A percentile compares a stretch with the other conserved stretches of the same genome.
These are phyloP conservation scores for Thera britannica DNA, from an alignment of 2,888 invertebrate species.

Conservation along the genomic window DNA sequence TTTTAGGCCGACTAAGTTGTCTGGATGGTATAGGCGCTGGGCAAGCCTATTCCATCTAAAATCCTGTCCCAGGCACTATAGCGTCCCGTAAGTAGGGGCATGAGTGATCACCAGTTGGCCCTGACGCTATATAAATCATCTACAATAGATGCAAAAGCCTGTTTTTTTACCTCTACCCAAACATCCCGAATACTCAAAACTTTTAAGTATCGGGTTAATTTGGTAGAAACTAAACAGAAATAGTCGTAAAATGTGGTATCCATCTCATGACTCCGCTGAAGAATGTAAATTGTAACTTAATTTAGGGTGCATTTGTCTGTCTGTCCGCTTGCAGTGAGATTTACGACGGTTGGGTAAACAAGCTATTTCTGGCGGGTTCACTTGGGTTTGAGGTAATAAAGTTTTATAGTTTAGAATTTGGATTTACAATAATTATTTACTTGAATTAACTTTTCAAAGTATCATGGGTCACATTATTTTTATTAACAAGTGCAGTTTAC, in stretches of 20 bases:
- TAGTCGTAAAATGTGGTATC: conserved; percentile 38
- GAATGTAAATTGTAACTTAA: conserved; percentile 73
- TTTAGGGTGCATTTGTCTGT: conserved; percentile 69
- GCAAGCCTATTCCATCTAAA: too few species aligned
- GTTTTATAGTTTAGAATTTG: conserved; percentile 12
- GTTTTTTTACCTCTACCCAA: too few species aligned
- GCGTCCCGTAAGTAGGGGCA: too few species aligned
- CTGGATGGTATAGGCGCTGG: too few species aligned
- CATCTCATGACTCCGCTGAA: conserved; percentile 33
- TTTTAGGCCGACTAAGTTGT: too few species aligned
- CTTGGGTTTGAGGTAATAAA: conserved; percentile 26
- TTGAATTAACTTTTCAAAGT: background rate
- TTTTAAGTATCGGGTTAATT: too few species aligned
- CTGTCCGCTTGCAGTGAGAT: conserved; percentile 69
- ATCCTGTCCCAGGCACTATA: too few species aligned
- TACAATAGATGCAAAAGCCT: too few species aligned
- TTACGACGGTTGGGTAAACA: conserved; percentile 63
- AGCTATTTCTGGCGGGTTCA: conserved; percentile 52
- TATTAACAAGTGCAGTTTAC: too few species aligned
- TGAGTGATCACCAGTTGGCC: too few species aligned
- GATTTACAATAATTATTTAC: background rate
- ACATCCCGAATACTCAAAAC: too few species aligned
- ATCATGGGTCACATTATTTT: background rate
- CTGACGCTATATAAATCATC: too few species aligned
- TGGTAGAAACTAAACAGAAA: conserved; percentile 12